A percentile compares a stretch with the other conserved stretches of the same genome.
These are phyloP conservation scores for Percina caprodes DNA, from an alignment of 2,113 vertebrate genomes.

Conservation along the genomic window DNA sequence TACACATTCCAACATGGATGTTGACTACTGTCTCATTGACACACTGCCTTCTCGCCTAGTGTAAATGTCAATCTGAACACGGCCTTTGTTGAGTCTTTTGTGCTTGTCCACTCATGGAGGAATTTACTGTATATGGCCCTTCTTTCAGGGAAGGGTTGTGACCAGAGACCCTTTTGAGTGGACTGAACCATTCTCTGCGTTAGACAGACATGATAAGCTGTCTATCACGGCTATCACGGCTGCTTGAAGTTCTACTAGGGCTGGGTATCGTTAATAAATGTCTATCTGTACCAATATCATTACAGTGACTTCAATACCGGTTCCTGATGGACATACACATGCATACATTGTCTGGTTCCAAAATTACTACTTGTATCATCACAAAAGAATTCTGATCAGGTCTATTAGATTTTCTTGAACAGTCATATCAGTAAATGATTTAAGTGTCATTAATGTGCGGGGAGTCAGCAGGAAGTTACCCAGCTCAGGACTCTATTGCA, in stretches of 20 bases:
- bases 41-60: neutral
- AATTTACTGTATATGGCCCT: neutral
- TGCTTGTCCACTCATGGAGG: neutral
- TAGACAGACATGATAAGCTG: neutral
- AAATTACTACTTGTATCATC: neutral
- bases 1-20: constrained; percentile 12
- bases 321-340: no score
- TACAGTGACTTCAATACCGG: no score
- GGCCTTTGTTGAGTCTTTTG: neutral
- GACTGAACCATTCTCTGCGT: no score
- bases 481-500: neutral
- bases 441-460: neutral
- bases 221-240: no score
- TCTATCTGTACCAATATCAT: no score
- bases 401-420: neutral
- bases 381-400: neutral
- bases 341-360: neutral
- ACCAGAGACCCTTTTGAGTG: neutral
- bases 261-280: no score
- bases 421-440: neutral
- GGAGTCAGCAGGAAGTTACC: neutral
- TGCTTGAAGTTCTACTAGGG: neutral
- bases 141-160: neutral
- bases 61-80: neutral
- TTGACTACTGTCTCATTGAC: neutral